Percentiles rank a stretch among this genome's conserved stretches.
Conservation (phyloP, 2,888 invertebrate species). For the Heliconius ethilla region DNA sequence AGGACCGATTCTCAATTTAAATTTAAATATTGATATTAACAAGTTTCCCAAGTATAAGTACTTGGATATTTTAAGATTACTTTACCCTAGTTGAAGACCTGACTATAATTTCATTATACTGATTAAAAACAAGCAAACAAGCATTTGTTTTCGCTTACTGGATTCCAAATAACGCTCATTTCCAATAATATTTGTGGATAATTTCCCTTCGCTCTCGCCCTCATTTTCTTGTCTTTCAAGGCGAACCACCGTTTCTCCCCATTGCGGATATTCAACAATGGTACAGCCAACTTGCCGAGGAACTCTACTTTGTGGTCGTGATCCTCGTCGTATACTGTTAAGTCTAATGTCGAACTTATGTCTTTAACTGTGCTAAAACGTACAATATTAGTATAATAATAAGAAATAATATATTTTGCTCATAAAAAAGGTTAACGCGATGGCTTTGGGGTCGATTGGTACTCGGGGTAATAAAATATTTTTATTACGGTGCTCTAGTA, state of each 20-base stretch:
- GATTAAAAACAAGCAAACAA: not conserved
- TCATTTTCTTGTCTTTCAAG: constrained; percentile 96
- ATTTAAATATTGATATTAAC: too few relatives aligned
- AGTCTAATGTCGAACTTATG: constrained; percentile 95
- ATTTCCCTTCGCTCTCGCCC: constrained; percentile 94
- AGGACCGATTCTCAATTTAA: too few relatives aligned
- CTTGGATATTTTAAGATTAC: not conserved
- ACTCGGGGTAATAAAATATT: not conserved
- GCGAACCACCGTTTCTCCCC: constrained; percentile 98
- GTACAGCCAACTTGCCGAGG: constrained; percentile 94
- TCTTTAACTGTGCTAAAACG: constrained; percentile 93
- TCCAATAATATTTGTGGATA: constrained; percentile 94
- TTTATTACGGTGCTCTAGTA: not conserved
- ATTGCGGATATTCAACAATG: constrained; percentile 91
- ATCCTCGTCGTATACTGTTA: constrained; percentile 99
- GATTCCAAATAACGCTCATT: constrained; percentile 95
- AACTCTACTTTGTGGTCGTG: constrained; percentile 99
- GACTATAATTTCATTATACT: not conserved
- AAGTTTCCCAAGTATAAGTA: too few relatives aligned
- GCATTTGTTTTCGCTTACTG: constrained; percentile 77
- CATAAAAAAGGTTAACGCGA: not conserved
- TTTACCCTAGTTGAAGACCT: not conserved
- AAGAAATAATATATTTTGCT: not conserved
- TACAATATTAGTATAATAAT: constrained; percentile 21
- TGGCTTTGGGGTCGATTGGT: not conserved